Percentiles rank a stretch among this genome's conserved stretches.
Conservation (phyloP, 2,888 invertebrate genomes). For the Alcis repandata region DNA sequence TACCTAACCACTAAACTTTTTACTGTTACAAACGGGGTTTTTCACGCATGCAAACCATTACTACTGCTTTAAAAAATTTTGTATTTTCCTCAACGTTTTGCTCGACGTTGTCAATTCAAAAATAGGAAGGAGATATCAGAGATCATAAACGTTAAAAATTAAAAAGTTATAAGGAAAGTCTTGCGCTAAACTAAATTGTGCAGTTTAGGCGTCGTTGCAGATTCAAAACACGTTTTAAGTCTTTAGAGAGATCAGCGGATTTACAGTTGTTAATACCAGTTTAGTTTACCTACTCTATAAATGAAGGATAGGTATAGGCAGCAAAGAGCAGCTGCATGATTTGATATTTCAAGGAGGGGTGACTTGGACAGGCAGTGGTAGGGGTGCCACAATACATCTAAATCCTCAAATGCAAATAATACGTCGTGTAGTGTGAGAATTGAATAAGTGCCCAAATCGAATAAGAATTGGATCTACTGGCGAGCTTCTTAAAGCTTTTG, state of each 20-base stretch:
- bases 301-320: background rate
- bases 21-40: slow-evolving; percentile 22
- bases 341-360: too few species aligned
- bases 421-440: too few species aligned
- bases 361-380: too few species aligned
- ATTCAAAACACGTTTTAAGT: background rate
- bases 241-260: background rate
- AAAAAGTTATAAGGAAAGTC: background rate
- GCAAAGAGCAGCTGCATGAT: too few species aligned
- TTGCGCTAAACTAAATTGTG: background rate
- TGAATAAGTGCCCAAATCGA: too few species aligned
- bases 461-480: too few species aligned
- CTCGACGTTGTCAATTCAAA: background rate
- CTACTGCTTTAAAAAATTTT: background rate
- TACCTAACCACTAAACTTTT: background rate
- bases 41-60: background rate
- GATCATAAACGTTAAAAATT: background rate
- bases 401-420: too few species aligned
- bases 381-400: too few species aligned
- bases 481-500: too few species aligned
- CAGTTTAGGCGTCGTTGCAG: background rate
- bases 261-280: background rate
- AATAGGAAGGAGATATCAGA: background rate
- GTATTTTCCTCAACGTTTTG: background rate
- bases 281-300: background rate